Base-by-base conservation (phyloP, 2,797 vertebrate species). In the Microctenopoma steveboyesi region DNA sequence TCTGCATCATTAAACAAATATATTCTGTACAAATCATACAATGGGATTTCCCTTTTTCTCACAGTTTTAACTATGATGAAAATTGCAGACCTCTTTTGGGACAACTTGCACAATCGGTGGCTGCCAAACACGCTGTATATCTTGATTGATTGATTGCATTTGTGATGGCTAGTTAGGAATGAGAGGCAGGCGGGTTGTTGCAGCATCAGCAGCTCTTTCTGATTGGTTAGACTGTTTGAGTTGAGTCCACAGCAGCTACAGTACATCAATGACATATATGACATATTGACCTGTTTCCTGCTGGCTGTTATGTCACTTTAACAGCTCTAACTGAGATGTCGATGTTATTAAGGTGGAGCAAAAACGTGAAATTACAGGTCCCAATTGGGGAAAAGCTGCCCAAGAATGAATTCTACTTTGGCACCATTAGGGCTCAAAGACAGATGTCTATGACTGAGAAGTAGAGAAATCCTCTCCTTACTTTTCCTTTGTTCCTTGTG, bases 271-370 rank as follows among this genome's bases (percentile, higher is more conserved):
- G 37, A 52, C 18, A 40, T 60, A 42, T 53, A 28, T 3, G 25
- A 69, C 64, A 75, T 56, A 68, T 64, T 67, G 52, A 56, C 67
- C 72, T 50, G 40, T 54, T 78, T 68, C 66, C 52, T 74, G 65
- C 62, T 62, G 27, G 60, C 28, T 50, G 47, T 69, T 64, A 68
- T 46, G 65, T 67, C 46, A 28, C 52, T 56, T 49, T 75, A 83
- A 81, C 56, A 58, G 51, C 66, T 74, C 55, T 60, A 63, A 78
- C 78, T 84, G 81, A 76, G 83, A 84, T 87, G 71, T 81, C 69
- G 90, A 91, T 90, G 88, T 82, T 87, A 86, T 91, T 90, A 90
- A 86, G 74, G 83, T 86, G 84, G 85, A 90, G 82, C 90, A 60
- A 72, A 74, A 74, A 75, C 61, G n/a, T 83, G 53, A 81, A 43